These are phyloP conservation scores for Manis pentadactyla DNA, from an alignment of 2,797 vertebrate species.

Conservation along the genomic window DNA sequence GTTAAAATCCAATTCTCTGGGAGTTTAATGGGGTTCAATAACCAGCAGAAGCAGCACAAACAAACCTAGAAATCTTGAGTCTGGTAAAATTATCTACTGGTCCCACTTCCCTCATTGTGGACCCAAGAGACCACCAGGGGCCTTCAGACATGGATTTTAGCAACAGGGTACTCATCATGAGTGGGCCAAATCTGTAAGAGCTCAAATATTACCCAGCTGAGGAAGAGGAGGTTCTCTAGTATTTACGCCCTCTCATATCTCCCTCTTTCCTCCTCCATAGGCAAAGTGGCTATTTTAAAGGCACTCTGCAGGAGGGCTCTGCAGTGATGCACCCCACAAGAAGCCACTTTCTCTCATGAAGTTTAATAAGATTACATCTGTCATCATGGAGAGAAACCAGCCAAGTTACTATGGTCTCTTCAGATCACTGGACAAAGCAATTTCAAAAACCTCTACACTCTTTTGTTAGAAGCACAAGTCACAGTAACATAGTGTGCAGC, in stretches of 20 bases:
- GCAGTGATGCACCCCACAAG: not conserved
- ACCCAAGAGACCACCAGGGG: not conserved
- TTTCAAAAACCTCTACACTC: not conserved
- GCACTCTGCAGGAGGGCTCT: not conserved
- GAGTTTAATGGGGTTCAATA: not conserved
- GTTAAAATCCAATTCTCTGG: not conserved
- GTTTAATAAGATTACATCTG: not conserved
- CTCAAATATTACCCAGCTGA: not conserved
- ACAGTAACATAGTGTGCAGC: not conserved
- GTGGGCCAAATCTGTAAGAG: not conserved
- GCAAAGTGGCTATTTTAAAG: not conserved
- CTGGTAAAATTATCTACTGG: not conserved
- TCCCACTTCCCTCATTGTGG: not conserved
- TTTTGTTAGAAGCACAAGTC: not conserved
- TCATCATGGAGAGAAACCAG: not conserved
- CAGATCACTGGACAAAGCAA: not conserved
- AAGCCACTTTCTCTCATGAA: not conserved
- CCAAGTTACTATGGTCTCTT: not conserved
- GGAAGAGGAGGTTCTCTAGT: not conserved
- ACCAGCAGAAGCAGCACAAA: not conserved
- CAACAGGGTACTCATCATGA: not conserved
- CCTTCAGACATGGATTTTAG: not conserved
- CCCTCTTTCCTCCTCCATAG: not conserved
- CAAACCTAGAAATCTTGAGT: not conserved
- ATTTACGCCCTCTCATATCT: not conserved